A percentile compares a stretch with the other conserved stretches of the same genome.
phyloP scores from a whole-genome alignment of 2,797 vertebrate species.

The Siniperca scherzeri region DNA sequence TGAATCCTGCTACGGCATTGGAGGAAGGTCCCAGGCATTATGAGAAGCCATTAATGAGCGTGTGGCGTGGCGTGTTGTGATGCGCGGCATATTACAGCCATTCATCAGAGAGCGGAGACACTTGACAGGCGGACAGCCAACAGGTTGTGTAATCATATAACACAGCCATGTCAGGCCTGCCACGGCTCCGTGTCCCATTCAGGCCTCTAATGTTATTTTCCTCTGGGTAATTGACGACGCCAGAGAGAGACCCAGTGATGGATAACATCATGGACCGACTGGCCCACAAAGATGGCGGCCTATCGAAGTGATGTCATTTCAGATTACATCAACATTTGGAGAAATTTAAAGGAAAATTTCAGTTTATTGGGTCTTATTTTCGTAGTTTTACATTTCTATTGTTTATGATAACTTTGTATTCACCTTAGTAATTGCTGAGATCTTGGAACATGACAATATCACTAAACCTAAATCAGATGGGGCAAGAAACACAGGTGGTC shows the following conservation, averaged over 20 bases:
- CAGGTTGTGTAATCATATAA: constrained; percentile 88
- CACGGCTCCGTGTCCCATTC: constrained; percentile 79
- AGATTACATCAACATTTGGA: constrained; percentile 58
- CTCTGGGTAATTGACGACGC: constrained; percentile 81
- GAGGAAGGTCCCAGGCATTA: constrained; percentile 73
- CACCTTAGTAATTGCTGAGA: not conserved
- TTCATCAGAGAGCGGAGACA: constrained; percentile 86
- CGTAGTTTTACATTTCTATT: constrained; percentile 2
- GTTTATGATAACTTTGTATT: constrained; percentile 5
- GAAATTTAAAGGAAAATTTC: constrained; percentile 46
- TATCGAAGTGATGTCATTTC: constrained; percentile 69
- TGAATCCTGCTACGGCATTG: constrained; percentile 59
- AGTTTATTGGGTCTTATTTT: constrained; percentile 18
- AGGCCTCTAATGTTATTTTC: constrained; percentile 85
- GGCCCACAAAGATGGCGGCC: constrained; percentile 69
- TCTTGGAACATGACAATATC: not conserved
- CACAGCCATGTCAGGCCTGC: constrained; percentile 83
- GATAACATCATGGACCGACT: constrained; percentile 76
- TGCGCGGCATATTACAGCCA: constrained; percentile 86
- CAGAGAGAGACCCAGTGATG: constrained; percentile 78
- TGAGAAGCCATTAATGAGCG: constrained; percentile 82
- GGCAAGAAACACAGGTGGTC: not conserved
- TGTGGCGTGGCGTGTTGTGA: constrained; percentile 79
- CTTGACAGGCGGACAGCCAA: constrained; percentile 86
- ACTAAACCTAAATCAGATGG: not conserved